A percentile compares a stretch with the other conserved stretches of the same genome.
Evolutionary conservation across 2,113 vertebrate species (phyloP).

Genomic region (Lonchura striata): DNA sequence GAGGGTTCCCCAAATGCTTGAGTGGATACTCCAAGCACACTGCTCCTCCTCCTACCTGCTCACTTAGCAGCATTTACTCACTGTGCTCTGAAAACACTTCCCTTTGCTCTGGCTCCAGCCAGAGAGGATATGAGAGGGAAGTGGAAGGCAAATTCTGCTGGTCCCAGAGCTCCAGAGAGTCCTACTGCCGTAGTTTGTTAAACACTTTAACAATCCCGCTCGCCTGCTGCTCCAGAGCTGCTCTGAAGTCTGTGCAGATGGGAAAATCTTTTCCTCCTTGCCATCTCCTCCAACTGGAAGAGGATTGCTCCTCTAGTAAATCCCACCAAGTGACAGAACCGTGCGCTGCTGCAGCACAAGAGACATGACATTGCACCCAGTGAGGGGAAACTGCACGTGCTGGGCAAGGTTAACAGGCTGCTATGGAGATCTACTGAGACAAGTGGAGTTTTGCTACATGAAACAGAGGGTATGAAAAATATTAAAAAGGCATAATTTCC

Average conservation of each 20-base stretch:
- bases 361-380: neutral
- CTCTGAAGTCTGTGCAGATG: neutral
- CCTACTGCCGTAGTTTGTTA: neutral
- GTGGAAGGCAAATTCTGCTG: neutral
- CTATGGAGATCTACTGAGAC: neutral
- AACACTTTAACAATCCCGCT: neutral
- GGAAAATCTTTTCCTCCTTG: neutral
- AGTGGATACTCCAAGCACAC: neutral
- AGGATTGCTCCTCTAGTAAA: neutral
- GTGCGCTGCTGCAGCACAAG: fast-evolving
- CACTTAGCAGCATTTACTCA: neutral
- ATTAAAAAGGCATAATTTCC: neutral
- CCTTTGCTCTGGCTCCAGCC: neutral
- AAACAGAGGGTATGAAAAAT: neutral
- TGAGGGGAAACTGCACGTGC: neutral
- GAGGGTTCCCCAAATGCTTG: neutral
- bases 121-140: neutral
- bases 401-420: neutral
- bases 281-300: neutral
- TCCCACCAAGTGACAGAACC: neutral
- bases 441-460: neutral
- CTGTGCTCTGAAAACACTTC: neutral
- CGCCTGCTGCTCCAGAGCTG: neutral
- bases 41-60: neutral
- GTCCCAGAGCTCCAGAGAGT: neutral